A percentile compares a stretch with the other conserved stretches of the same genome.
Conservation (phyloP, 2,888 invertebrate genomes). For the Meganola albula region DNA sequence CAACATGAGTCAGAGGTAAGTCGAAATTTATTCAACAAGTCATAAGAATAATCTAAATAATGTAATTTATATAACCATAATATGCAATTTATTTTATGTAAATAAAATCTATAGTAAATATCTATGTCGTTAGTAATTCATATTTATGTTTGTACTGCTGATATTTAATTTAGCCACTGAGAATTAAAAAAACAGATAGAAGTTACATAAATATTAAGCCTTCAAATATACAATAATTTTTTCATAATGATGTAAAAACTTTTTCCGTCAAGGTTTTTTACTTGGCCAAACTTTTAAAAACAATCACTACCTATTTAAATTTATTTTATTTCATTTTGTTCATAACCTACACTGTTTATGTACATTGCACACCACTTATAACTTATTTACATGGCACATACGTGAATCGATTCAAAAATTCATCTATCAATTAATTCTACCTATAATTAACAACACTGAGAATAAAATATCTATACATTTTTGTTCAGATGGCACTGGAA, state of each 20-base stretch:
- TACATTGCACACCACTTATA: slow-evolving; percentile 23
- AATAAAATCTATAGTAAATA: slow-evolving; percentile 17
- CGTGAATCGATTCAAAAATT: slow-evolving; percentile 43
- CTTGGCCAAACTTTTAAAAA: too few species aligned
- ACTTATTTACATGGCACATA: slow-evolving; percentile 70
- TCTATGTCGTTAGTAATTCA: slow-evolving; percentile 23
- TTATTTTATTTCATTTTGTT: too few species aligned
- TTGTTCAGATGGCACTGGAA: slow-evolving; percentile 52
- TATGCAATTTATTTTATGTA: slow-evolving; percentile 7
- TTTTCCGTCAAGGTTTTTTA: too few species aligned
- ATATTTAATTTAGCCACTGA: slow-evolving; percentile 7
- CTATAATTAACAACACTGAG: slow-evolving; percentile 22
- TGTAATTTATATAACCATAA: slow-evolving; percentile 29
- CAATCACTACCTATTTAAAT: too few species aligned
- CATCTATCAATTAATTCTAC: slow-evolving; percentile 19
- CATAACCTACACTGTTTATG: too few species aligned
- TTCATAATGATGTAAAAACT: too few species aligned
- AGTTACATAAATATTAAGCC: too few species aligned
- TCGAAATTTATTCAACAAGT: slow-evolving; percentile 51
- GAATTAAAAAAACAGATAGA: too few species aligned
- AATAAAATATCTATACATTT: slow-evolving; percentile 33
- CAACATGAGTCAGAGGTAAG: slow-evolving; percentile 64
- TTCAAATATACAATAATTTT: too few species aligned
- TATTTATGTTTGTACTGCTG: slow-evolving; percentile 45
- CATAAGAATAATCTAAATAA: slow-evolving; percentile 6